A percentile compares a stretch with the other conserved stretches of the same genome.
Conservation (phyloP, 1,140 invertebrate genomes). For the Drosophila burlai region DNA sequence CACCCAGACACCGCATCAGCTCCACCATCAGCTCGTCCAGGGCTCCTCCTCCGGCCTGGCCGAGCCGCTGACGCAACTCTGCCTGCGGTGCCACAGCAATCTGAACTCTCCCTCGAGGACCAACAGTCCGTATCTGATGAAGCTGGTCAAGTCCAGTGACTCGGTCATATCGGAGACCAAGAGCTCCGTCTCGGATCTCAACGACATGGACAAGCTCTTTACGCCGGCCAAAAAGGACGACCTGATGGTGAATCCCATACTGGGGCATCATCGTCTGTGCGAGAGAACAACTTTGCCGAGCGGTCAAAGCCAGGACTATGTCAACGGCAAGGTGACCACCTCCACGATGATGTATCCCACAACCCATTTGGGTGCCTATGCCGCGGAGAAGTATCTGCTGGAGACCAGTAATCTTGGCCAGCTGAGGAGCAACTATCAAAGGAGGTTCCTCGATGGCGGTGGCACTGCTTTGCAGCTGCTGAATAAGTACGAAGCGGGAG, state of each 20-base stretch:
- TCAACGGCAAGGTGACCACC: slow-evolving; percentile 52
- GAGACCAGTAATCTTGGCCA: slow-evolving; percentile 73
- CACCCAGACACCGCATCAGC: slow-evolving; percentile 87
- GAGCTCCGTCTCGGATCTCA: slow-evolving; percentile 83
- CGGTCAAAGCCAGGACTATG: slow-evolving; percentile 23
- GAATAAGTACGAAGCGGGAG: slow-evolving; percentile 34
- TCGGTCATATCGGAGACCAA: slow-evolving; percentile 85
- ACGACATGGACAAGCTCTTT: slow-evolving; percentile 83
- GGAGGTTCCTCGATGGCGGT: slow-evolving; percentile 74
- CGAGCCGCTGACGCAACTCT: slow-evolving; percentile 86
- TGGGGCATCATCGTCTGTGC: slow-evolving; percentile 87
- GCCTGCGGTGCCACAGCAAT: slow-evolving; percentile 86
- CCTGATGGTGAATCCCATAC: slow-evolving; percentile 86
- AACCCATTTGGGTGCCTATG: slow-evolving; percentile 71
- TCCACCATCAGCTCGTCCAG: slow-evolving; percentile 11
- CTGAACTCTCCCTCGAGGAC: slow-evolving; percentile 83
- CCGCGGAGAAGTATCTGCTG: slow-evolving; percentile 72
- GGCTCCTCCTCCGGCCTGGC: slow-evolving; percentile 8
- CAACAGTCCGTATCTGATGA: slow-evolving; percentile 84
- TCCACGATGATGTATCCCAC: slow-evolving; percentile 78
- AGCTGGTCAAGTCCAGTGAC: slow-evolving; percentile 83
- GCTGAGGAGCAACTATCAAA: slow-evolving; percentile 61
- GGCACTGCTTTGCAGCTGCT: slow-evolving; percentile 75
- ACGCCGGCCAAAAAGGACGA: slow-evolving; percentile 83
- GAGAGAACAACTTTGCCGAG: slow-evolving; percentile 74